A percentile compares a stretch with the other conserved stretches of the same genome.
These are phyloP conservation scores for Tragopan temminckii DNA, from an alignment of 2,797 vertebrate species.

Conservation along the genomic window DNA sequence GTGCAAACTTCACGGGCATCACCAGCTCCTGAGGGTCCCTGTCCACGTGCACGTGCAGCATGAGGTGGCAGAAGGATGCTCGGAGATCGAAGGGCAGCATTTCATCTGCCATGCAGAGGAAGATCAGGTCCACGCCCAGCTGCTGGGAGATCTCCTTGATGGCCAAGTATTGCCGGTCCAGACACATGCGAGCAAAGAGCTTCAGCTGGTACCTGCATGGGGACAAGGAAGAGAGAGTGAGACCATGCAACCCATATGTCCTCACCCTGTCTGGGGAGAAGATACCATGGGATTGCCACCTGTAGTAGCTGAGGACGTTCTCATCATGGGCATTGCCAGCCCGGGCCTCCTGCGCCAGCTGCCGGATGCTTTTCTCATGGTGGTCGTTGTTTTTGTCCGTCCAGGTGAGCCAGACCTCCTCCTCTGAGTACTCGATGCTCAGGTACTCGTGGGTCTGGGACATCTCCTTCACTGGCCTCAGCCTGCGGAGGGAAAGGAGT, in stretches of 20 bases:
- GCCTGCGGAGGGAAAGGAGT: slow-evolving; percentile 72
- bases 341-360: slow-evolving; percentile 93
- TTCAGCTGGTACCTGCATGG: slow-evolving; percentile 94
- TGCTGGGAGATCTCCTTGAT: slow-evolving; percentile 98
- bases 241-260: not conserved
- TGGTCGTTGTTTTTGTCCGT: slow-evolving; percentile 90
- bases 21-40: slow-evolving; percentile 97
- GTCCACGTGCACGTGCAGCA: slow-evolving; percentile 97
- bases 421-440: slow-evolving; percentile 91
- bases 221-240: not conserved
- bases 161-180: slow-evolving; percentile 97
- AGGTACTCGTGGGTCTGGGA: slow-evolving; percentile 87
- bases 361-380: slow-evolving; percentile 94
- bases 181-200: slow-evolving; percentile 96
- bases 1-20: slow-evolving; percentile 95
- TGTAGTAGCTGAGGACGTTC: slow-evolving; percentile 96
- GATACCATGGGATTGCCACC: slow-evolving; percentile 73
- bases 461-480: slow-evolving; percentile 90
- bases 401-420: slow-evolving; percentile 98
- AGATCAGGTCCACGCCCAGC: slow-evolving; percentile 95
- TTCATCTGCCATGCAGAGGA: slow-evolving; percentile 98
- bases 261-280: not conserved
- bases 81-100: slow-evolving; percentile 94
- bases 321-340: slow-evolving; percentile 94
- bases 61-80: slow-evolving; percentile 97